Base-by-base conservation (phyloP, 2,113 vertebrate species). In the Otocyon megalotis region DNA sequence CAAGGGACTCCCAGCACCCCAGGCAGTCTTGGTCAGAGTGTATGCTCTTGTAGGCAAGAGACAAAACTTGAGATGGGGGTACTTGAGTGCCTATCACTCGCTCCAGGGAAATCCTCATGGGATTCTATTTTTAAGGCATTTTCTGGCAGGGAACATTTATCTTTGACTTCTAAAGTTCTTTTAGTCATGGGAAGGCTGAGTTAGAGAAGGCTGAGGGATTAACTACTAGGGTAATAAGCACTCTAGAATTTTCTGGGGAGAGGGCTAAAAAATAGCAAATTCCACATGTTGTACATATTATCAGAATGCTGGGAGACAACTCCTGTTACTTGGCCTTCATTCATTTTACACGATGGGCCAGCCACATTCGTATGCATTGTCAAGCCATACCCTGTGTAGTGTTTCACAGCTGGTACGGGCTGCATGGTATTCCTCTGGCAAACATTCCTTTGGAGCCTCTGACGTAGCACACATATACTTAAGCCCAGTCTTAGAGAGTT, bases 101-200 rank as follows among this genome's bases (percentile, higher is more conserved):
- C 94, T 88, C 37, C 88, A 94, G 88, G 89, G 96, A 96, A 96
- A 96, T 81, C 93, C 60, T 92, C 62, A 43, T 43, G 43, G 43
- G 43, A 43, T 43, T 43, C 16, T 69, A n/a, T 69, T 35, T 69
- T 94, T 96, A 96, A 96, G 93, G 79, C 62, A 69, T 88, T 95
- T 97, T 96, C 95, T 97, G 95, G 76, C 90, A 96, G 92, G 79
- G 90, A 80, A 30, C 50, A 90, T 94, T 97, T 98, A 97, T 97
- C 92, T 98, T 69, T 97, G 96, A 97, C 92, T 97, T 97, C 83
- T 94, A 65, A 94, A 96, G 93, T 97, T 97, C 77, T 74, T 48
- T 90, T 96, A 98, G 65, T 92, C 92, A 79, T 74, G 22, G 94
- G 95, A 97, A 97, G 87, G 92, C 92, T 92, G 72, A 93, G 96